Base-by-base conservation (phyloP, 2,113 vertebrate species). In the Vulpes ferrilata region DNA sequence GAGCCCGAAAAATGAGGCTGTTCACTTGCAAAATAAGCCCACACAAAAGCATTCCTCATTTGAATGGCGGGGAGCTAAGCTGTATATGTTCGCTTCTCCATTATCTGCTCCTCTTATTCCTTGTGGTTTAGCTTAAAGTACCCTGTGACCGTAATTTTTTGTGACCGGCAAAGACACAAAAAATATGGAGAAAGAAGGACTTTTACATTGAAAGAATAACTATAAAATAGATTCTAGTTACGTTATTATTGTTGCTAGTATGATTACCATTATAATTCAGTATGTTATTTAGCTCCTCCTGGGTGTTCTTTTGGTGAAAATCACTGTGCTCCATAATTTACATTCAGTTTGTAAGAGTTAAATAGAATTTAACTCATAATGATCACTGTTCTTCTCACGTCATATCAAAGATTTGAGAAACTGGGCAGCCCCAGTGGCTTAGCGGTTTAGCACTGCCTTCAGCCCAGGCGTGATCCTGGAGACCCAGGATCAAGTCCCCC, bases 271-370 rank as follows among this genome's bases (percentile, higher is more conserved):
- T 60, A 9, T 53, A 86, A 53, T 51, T 12, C 17, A 81, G 0
- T 88, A 53, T 80, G 32, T 81, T n/a, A 57, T 22, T 59, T 93
- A 65, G 27, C 84, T 95, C 43, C 93, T 85, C 12, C 64, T 79
- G 4, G 13, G 48, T 48, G 32, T 78, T 79, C 6, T 65, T 96
- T 84, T 74, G 38, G 11, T 88, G 69, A 71, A 64, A 95, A 91
- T 91, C 30, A 20, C 20, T 57, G 1, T 78, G 55, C 30, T 81
- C 74, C 27, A 3, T 84, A 67, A 71, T 91, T 60, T 92, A 82
- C 19, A 88, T 51, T 87, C 73, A 93, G 2, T 88, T 95, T 90
- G 84, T 35, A 91, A 92, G 79, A 51, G n/a, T 78, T 64, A 81
- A 76, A 60, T 90, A 81, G 85, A 95, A 43, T 2, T 92, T 94